These are phyloP conservation scores for Telenomus remus DNA, from an alignment of 1,140 invertebrate species.

Conservation along the genomic window DNA sequence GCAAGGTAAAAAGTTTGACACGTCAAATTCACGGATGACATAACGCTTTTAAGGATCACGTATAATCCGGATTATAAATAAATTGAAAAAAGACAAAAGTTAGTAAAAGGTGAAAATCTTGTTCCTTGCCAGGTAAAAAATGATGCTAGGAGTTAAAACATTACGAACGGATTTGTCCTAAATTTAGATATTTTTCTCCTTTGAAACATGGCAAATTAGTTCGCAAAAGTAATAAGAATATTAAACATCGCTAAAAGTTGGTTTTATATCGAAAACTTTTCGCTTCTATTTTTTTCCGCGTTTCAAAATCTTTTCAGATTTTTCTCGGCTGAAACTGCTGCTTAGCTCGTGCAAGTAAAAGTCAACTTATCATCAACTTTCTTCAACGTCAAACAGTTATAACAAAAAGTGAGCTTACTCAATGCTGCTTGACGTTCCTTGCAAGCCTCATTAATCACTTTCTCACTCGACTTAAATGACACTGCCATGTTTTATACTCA, in stretches of 20 bases:
- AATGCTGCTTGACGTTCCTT: constrained; percentile 15
- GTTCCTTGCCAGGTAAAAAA: not conserved
- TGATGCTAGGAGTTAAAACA: not conserved
- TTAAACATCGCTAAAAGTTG: too few species aligned
- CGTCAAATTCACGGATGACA: constrained; percentile 52
- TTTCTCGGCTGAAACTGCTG: constrained; percentile 13
- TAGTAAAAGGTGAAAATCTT: not conserved
- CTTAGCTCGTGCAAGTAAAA: constrained; percentile 30
- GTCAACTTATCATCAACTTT: constrained; percentile 37
- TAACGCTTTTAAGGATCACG: constrained; percentile 43
- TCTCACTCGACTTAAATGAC: constrained; percentile 2
- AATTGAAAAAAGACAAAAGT: constrained; percentile 34
- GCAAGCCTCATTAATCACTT: constrained; percentile 7
- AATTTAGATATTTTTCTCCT: not conserved
- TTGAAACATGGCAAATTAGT: not conserved
- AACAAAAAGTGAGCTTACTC: constrained; percentile 22
- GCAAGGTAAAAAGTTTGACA: constrained; percentile 49
- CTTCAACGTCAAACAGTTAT: constrained; percentile 25
- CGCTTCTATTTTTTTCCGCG: constrained; percentile 1
- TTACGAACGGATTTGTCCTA: not conserved
- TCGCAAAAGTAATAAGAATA: not conserved
- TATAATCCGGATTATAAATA: constrained; percentile 51
- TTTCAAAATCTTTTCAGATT: constrained; percentile 29
- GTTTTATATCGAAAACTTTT: too few species aligned
- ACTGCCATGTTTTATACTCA: not conserved